A percentile compares a stretch with the other conserved stretches of the same genome.
These are phyloP conservation scores for Bos indicus DNA, from an alignment of 2,113 vertebrate species.

Conservation along the genomic window DNA sequence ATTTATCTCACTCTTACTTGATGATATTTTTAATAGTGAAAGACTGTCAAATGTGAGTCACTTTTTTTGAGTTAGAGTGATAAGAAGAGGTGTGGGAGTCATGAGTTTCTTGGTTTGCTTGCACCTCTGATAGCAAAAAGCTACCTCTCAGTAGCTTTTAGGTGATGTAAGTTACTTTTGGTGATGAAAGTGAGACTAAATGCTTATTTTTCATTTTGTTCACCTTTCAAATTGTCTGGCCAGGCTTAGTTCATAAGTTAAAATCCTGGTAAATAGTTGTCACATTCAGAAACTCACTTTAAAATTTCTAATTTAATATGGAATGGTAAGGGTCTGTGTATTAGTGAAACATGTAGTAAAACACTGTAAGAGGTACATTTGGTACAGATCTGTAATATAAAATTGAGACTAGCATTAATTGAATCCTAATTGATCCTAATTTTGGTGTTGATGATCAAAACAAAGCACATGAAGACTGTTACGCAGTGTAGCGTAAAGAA, in stretches of 20 bases:
- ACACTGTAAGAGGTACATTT: neutral
- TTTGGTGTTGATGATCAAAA: conserved; percentile 21
- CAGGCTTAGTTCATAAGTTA: neutral
- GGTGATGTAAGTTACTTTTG: conserved; percentile 22
- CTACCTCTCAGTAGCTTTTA: conserved; percentile 30
- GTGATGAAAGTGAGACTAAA: conserved; percentile 26
- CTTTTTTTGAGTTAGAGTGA: conserved; percentile 3
- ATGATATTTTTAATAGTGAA: conserved; percentile 49
- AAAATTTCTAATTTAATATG: conserved; percentile 18
- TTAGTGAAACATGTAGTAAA: neutral
- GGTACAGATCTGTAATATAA: neutral
- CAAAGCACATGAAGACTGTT: neutral
- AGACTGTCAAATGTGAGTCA: conserved; percentile 19
- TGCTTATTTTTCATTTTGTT: conserved; percentile 40
- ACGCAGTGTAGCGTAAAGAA: neutral
- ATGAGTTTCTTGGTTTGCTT: conserved; percentile 37
- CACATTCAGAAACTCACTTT: neutral
- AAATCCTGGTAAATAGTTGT: neutral
- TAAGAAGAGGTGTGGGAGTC: conserved; percentile 43
- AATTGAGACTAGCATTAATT: neutral
- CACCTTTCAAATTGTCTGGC: neutral
- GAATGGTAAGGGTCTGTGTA: neutral
- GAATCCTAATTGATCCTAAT: neutral
- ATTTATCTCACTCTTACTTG: conserved; percentile 33
- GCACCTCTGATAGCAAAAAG: conserved; percentile 2